Evolutionary conservation across 2,113 vertebrate species (phyloP), one percentile per base, ranked within the genome.

Genomic region (Plectropomus leopardus): DNA sequence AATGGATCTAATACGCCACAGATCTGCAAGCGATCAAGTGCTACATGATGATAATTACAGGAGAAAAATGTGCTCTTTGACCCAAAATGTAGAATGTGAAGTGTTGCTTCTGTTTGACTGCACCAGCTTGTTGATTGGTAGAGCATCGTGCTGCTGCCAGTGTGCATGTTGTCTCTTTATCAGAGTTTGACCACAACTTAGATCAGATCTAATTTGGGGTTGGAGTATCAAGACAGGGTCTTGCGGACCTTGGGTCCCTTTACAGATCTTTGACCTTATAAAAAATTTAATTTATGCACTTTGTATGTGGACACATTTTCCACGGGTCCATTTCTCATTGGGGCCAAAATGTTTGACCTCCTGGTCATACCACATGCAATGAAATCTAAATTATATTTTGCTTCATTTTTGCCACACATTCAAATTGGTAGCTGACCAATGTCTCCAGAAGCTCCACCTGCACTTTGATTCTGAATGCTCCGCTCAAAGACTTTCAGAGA

Each of bases 1-100:
- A 14, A 15, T 47, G 24, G 30, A 14, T 47, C 32, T 54, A 34
- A 60, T 28, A 23, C 42, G 5, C 1, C 15, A 55, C 30, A 21
- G 44, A 82, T 53, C 60, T 47, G 36, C 36, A 40, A 23, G 28
- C 15, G 28, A 67, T 61, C 23, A 44, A 5, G 16, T 26, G 32
- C 11, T 10, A 6, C 15, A 28, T 72, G 48, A 23, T 53, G 5
- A 73, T 69, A 10, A 59, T 28, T 40, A 44, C 0, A 51, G 23
- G 16, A 50, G 58, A 36, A 50, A 36, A 45, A 32, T 48, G 23
- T 58, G 61, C 50, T 72, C 54, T 61, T 55, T n/a, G 48, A 64
- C 32, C 50, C 1, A 1, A 63, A 32, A 60, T 3, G 34, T 71
- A 64, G 6, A 21, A 21, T 45, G 30, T 30, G 21, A 70, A 57